phyloP scores from a whole-genome alignment of 2,113 vertebrate species.

The Corythornis madagascariensis region DNA sequence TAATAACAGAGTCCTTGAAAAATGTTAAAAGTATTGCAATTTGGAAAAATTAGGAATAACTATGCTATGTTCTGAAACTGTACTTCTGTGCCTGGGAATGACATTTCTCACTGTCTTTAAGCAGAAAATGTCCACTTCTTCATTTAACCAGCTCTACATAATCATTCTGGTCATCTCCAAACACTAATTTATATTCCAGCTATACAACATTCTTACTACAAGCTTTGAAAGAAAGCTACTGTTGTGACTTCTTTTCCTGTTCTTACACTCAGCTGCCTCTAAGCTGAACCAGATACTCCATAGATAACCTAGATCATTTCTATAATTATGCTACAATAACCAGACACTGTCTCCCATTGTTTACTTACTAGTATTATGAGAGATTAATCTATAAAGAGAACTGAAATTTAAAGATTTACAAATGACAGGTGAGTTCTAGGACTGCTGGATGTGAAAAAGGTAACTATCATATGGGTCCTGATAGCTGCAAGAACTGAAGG shows the following conservation, averaged over 20 bases:
- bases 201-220: not conserved
- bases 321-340: not conserved
- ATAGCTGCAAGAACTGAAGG: not conserved
- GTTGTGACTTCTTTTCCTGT: not conserved
- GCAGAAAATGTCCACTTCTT: not conserved
- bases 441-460: not conserved
- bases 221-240: not conserved
- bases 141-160: not conserved
- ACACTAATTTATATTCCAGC: not conserved
- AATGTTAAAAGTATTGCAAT: too few species aligned
- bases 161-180: not conserved
- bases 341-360: not conserved
- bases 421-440: not conserved
- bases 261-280: not conserved
- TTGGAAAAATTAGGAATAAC: not conserved
- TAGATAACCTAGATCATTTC: not conserved
- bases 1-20: too few species aligned
- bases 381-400: not conserved
- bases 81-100: not conserved
- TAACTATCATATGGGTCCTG: not conserved
- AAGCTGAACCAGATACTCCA: not conserved
- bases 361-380: not conserved
- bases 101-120: not conserved
- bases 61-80: not conserved
- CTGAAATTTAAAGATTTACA: not conserved